Percentiles rank a stretch among this genome's conserved stretches.
Evolutionary conservation across 2,797 vertebrate genomes (phyloP).

Genomic region (Sebastes steindachneri): DNA sequence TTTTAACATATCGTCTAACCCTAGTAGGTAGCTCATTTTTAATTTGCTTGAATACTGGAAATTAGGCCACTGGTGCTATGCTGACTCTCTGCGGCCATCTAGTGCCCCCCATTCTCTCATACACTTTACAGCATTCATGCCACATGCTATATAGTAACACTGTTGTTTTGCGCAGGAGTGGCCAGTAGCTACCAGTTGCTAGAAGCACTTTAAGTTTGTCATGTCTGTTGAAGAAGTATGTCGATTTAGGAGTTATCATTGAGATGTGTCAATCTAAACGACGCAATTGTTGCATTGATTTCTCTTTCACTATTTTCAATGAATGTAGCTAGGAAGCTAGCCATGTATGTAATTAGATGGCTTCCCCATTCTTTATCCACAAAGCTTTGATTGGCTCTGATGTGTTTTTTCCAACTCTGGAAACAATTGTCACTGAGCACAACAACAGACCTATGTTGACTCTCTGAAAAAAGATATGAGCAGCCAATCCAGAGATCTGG

Average conservation of each 20-base stretch:
- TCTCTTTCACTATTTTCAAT: neutral
- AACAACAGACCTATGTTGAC: neutral
- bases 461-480: neutral
- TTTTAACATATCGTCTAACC: too few species aligned
- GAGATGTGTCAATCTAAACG: neutral
- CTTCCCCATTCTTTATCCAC: too few species aligned
- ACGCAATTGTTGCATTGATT: neutral
- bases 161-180: neutral
- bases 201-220: neutral
- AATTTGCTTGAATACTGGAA: neutral
- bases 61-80: neutral
- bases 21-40: neutral
- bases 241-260: neutral
- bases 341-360: neutral
- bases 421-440: neutral
- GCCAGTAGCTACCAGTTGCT: too few species aligned
- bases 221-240: neutral
- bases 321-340: neutral
- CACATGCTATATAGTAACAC: neutral
- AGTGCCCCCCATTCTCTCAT: neutral
- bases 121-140: neutral
- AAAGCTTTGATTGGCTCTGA: neutral
- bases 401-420: neutral
- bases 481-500: neutral
- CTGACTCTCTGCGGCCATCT: neutral